phyloP scores from a whole-genome alignment of 92 coral and sea anemone genomes.

The Heliopora coerulea region DNA sequence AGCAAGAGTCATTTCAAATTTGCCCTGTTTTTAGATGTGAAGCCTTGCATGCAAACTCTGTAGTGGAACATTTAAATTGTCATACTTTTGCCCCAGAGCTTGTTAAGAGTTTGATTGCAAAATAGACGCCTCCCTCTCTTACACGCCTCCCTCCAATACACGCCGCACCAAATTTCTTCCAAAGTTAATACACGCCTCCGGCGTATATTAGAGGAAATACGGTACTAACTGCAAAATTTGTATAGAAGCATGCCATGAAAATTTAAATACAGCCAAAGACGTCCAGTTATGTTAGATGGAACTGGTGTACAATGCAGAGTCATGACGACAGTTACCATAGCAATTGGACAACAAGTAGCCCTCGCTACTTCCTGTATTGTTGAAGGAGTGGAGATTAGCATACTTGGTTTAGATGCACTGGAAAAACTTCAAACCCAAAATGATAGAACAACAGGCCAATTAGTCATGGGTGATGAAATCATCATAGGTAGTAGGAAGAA shows the following conservation, averaged over 20 bases:
- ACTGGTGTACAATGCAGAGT: constrained; percentile 15
- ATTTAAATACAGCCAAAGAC: not conserved
- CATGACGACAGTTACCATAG: not conserved
- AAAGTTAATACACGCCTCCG: too few relatives aligned
- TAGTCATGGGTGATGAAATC: not conserved
- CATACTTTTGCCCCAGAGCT: too few relatives aligned
- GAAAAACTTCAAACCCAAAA: not conserved
- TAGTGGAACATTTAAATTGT: too few relatives aligned
- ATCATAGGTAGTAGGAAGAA: not conserved
- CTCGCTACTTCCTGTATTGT: not conserved
- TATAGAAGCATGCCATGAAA: not conserved
- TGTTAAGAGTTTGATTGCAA: too few relatives aligned
- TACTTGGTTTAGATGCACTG: constrained; percentile 8
- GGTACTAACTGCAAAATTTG: not conserved
- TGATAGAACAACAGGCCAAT: not conserved
- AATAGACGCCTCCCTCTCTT: too few relatives aligned
- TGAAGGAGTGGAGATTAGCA: not conserved
- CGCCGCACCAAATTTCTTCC: too few relatives aligned
- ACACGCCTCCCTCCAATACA: too few relatives aligned
- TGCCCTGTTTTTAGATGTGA: too few relatives aligned
- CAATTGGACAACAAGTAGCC: constrained; percentile 1
- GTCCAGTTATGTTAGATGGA: constrained; percentile 2
- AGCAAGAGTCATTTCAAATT: too few relatives aligned
- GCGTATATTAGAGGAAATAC: too few relatives aligned
- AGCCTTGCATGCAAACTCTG: too few relatives aligned